phyloP scores from a whole-genome alignment of 2,888 invertebrate species.

The Dicycla oo region DNA sequence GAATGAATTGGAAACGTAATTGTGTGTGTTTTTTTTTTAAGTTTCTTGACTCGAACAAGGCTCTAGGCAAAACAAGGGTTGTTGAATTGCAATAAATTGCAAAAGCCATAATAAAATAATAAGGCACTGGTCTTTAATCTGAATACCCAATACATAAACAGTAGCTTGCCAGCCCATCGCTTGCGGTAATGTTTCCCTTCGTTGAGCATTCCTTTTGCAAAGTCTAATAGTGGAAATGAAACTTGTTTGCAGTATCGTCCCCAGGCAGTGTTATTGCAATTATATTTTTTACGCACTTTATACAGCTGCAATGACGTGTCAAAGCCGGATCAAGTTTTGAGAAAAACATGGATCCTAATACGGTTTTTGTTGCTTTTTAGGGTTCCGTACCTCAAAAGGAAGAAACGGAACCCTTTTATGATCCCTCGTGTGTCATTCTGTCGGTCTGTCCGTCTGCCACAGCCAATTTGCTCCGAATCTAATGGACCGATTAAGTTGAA shows the following conservation, averaged over 20 bases:
- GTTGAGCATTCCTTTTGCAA: constrained; percentile 28
- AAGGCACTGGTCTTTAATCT: constrained; percentile 39
- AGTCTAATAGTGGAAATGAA: constrained; percentile 19
- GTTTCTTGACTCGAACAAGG: neutral
- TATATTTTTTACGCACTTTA: constrained; percentile 24
- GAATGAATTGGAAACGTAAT: constrained; percentile 46
- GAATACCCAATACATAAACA: constrained; percentile 55
- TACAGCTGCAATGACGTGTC: constrained; percentile 17
- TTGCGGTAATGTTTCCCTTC: constrained; percentile 34
- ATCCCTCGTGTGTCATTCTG: too few relatives aligned
- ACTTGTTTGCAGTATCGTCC: constrained; percentile 27
- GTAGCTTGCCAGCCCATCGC: constrained; percentile 42
- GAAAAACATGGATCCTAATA: constrained; percentile 12
- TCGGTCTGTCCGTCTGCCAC: too few relatives aligned
- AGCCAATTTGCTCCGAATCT: too few relatives aligned
- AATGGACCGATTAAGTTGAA: too few relatives aligned
- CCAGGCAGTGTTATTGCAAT: neutral
- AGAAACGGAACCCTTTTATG: too few relatives aligned
- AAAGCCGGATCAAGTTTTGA: constrained; percentile 33
- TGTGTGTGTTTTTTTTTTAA: constrained; percentile 21
- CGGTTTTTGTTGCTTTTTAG: constrained; percentile 18
- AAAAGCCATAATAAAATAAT: constrained; percentile 33
- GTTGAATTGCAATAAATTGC: constrained; percentile 45
- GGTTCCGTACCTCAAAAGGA: too few relatives aligned
- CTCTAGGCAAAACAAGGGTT: constrained; percentile 20